Base-by-base conservation (phyloP, 2,888 invertebrate species). In the Agrilus biguttatus region DNA sequence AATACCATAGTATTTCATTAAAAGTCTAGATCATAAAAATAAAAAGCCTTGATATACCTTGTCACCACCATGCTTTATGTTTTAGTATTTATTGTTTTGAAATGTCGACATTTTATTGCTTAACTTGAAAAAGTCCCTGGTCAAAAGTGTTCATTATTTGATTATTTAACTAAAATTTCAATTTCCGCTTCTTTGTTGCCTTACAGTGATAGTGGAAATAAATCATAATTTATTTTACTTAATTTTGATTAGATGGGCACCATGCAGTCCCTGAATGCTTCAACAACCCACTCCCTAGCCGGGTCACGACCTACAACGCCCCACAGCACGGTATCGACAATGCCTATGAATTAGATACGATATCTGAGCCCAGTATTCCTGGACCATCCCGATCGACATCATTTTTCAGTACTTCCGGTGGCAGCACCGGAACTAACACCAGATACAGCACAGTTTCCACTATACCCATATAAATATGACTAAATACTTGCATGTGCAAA, bases 231-330 rank as follows among this genome's bases (percentile, higher is more conserved):
- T 14, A 13, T 1, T 14, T 36, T 13, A 10, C 2, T 36, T 36
- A 3, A 36, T 51, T 51, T 46, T 45, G 65, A 66, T 34, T 66
- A 89, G 89, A 89, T 90, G 80, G 90, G 89, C 38, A 90, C 91
- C 42, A 84, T 90, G 87, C 80, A 80, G 47, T 83, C 83, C 34
- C 66, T 84, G 55, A 82, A 83, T 67, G 86, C 86, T 17, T 89
- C 88, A 13, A 79, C 87, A 37, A 84, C 85, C 55, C 88, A 88
- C 48, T 89, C 89, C 0, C 72, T 90, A 45, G 88, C 88, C 43
- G 89, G 89, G 37, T 90, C 89, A 32, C 75, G 89, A 14, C 90
- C 90, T 23, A 90, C 89, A 41, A 90, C 90, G 14, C 90, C 90
- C 0, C 89, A 89, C 69, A 87, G 86, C 67, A 88, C 89, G 8